Evolutionary conservation across 2,888 invertebrate species (phyloP).

Genomic region (Enchytraeus crypticus): DNA sequence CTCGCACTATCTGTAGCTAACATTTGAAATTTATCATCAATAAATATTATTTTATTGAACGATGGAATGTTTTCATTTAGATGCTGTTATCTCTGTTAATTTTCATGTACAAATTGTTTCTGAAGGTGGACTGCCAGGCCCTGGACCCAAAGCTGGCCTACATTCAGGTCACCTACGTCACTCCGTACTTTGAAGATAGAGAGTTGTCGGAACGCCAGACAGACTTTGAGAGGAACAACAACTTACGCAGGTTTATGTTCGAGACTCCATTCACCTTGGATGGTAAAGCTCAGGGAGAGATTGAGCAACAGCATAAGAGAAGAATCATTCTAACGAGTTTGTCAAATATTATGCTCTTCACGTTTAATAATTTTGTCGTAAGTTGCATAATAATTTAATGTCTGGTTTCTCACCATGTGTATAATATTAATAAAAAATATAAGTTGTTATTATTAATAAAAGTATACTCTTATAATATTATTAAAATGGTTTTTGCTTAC

Average conservation of each 20-base stretch:
- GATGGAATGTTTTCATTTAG: neutral
- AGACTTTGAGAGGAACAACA: slow-evolving; percentile 81
- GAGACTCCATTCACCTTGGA: slow-evolving; percentile 87
- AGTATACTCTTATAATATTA: too few species aligned
- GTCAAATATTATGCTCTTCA: slow-evolving; percentile 32
- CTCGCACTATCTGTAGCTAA: too few species aligned
- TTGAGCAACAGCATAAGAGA: slow-evolving; percentile 79
- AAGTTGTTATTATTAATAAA: too few species aligned
- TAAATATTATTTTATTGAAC: neutral
- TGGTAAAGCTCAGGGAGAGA: slow-evolving; percentile 59
- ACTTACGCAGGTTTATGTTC: slow-evolving; percentile 78
- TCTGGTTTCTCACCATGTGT: too few species aligned
- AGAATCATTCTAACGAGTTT: slow-evolving; percentile 81
- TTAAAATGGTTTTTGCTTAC: too few species aligned
- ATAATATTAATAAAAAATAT: too few species aligned
- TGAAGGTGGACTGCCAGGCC: slow-evolving; percentile 61
- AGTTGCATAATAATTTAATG: too few species aligned
- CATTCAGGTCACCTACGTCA: slow-evolving; percentile 92
- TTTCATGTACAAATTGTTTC: neutral
- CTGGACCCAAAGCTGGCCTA: slow-evolving; percentile 76
- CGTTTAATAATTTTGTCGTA: too few species aligned
- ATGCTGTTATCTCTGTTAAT: too few species aligned
- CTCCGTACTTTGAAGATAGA: slow-evolving; percentile 67
- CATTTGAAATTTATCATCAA: neutral
- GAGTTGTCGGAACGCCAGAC: slow-evolving; percentile 65